Base-by-base conservation (phyloP, 2,797 vertebrate genomes). In the Aplochiton taeniatus region DNA sequence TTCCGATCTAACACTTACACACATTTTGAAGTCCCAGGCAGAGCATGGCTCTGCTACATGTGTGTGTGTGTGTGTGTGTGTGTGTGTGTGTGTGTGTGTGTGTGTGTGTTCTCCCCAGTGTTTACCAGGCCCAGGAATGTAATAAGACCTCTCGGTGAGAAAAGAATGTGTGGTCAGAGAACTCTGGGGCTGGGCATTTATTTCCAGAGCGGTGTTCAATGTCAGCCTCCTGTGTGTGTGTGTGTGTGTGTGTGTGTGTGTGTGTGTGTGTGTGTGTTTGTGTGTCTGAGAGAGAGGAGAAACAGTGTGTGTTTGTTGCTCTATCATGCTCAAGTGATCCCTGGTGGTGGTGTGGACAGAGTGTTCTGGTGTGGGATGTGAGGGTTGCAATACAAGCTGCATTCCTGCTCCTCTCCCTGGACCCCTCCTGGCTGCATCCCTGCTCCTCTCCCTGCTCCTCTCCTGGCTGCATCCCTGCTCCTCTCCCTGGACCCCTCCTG, bases 171-270 rank as follows among this genome's bases (percentile, higher is more conserved):
- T 79, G 63, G 63, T 82, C 74, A 65, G 61, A 31, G 69, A 77
- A 65, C 65, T 76, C 68, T 8, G n/a, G 71, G 73, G 75, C 68
- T 8, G n/a, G 71, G 73, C 78, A 77, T 79, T 82, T 85, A 75
- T 81, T 87, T 82, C 64, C 75, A 75, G 74, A 74, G 70, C 72
- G 65, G 82, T 80, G 75, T 85, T 75, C 65, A 73, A 60, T 85
- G 70, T 72, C 31, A 31, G 31, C 75, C 74, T 63, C 61, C 67
- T 58, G 72, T 57, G 72, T 58, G 62, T 41, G 68, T 61, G 62
- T 42, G 43, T 60, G 58, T 60, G 45, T 47, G 55, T 50, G 46
- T 44, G 41, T 19, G 31, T 58, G 47, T 31, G 48, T 52, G 41
- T 58, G 8, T 62, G 18, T 64, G 1, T 47, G 43, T 61, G 18